Conservation (phyloP, 2,113 vertebrate genomes). For the Xiphophorus hellerii region DNA sequence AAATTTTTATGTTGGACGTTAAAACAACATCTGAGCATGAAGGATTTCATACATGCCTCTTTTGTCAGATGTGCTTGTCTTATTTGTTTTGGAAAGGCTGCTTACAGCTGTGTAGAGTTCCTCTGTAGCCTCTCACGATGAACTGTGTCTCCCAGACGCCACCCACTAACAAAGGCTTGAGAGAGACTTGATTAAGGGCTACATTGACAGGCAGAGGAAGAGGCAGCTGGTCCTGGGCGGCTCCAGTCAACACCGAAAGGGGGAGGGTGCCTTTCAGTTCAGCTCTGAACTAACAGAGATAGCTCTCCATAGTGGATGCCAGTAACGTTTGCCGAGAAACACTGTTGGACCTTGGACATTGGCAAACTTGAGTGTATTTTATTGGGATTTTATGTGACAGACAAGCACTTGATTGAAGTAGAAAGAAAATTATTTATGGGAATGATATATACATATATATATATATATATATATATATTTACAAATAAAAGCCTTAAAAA, state of each 20-base stretch:
- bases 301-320: conserved; percentile 42
- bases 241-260: conserved; percentile 47
- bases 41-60: conserved; percentile 26
- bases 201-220: conserved; percentile 68
- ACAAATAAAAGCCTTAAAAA: not conserved
- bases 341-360: conserved; percentile 12
- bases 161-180: conserved; percentile 42
- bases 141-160: conserved; percentile 30
- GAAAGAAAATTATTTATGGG: too few species aligned
- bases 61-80: conserved; percentile 43
- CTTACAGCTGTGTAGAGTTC: conserved; percentile 33
- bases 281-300: conserved; percentile 47
- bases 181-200: conserved; percentile 56
- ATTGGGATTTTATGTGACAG: not conserved
- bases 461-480: too few species aligned
- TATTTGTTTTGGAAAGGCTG: conserved; percentile 41
- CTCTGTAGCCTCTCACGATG: conserved; percentile 28
- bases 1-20: conserved; percentile 2
- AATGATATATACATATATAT: too few species aligned
- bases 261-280: conserved; percentile 24
- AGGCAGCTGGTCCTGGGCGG: conserved; percentile 66
- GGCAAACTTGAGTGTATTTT: not conserved
- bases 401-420: not conserved
- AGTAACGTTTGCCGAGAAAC: conserved; percentile 34
- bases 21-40: conserved; percentile 8